These are phyloP conservation scores for Limnephilus auricula DNA, from an alignment of 2,888 invertebrate genomes.

Conservation along the genomic window DNA sequence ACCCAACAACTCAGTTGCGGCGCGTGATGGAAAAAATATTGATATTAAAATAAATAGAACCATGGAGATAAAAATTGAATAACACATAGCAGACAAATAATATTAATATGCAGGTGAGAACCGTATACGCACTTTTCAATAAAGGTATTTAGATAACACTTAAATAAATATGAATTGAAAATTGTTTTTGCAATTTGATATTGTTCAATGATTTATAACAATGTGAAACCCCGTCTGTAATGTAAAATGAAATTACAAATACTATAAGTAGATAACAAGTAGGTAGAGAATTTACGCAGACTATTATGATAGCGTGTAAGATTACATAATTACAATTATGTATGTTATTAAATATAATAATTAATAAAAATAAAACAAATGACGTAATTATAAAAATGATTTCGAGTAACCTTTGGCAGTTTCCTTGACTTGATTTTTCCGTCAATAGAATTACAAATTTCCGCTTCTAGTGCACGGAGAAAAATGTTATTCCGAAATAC, in stretches of 20 bases:
- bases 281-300: not conserved
- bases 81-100: too few relatives aligned
- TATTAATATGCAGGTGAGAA: too few relatives aligned
- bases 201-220: not conserved
- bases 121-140: too few relatives aligned
- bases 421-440: not conserved
- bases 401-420: not conserved
- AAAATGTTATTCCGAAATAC: too few relatives aligned
- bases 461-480: not conserved
- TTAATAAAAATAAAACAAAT: too few relatives aligned
- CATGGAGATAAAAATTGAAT: too few relatives aligned
- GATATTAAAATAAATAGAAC: too few relatives aligned
- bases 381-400: not conserved
- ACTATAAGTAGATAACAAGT: not conserved
- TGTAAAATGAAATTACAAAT: not conserved
- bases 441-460: not conserved
- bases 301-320: not conserved
- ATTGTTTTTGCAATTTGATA: not conserved
- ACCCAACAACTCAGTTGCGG: too few relatives aligned
- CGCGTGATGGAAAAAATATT: too few relatives aligned
- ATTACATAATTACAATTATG: not conserved
- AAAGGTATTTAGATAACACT: too few relatives aligned
- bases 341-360: not conserved
- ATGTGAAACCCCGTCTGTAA: not conserved
- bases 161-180: too few relatives aligned